These are phyloP conservation scores for Platysteira castanea DNA, from an alignment of 2,113 vertebrate genomes.

Conservation along the genomic window DNA sequence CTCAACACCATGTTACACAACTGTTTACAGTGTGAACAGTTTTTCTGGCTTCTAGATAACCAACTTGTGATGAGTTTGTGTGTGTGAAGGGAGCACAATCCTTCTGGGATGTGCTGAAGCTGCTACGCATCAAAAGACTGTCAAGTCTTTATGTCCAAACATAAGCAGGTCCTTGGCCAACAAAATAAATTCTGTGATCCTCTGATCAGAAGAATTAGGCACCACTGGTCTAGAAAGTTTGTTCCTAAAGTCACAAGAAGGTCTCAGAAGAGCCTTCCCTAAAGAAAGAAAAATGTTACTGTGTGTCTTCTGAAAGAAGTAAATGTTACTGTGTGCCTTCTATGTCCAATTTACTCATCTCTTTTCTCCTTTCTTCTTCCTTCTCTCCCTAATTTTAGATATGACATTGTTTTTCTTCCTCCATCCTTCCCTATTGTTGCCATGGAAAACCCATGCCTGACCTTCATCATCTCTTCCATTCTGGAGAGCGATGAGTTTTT, in stretches of 20 bases:
- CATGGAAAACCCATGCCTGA: constrained; percentile 98
- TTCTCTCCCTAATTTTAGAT: constrained; percentile 70
- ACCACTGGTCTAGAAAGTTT: not conserved
- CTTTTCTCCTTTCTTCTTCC: not conserved
- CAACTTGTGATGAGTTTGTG: not conserved
- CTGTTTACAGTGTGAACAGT: not conserved
- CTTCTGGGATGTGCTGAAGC: not conserved
- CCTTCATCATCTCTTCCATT: constrained; percentile 97
- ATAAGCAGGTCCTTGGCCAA: not conserved
- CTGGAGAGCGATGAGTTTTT: constrained; percentile 96
- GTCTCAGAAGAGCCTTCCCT: not conserved
- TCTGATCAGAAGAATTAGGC: not conserved
- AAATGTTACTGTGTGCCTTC: not conserved
- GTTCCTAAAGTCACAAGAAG: not conserved
- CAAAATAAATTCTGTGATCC: not conserved
- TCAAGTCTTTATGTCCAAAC: not conserved
- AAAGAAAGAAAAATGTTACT: not conserved
- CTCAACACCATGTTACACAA: not conserved
- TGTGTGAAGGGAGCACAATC: not conserved
- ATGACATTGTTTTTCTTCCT: constrained; percentile 96
- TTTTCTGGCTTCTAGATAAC: not conserved
- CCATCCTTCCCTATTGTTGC: constrained; percentile 97
- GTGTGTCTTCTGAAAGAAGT: not conserved
- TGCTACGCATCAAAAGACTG: not conserved
- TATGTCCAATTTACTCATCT: not conserved